These are phyloP conservation scores for Platysteira castanea DNA, from an alignment of 2,113 vertebrate species.

Conservation along the genomic window DNA sequence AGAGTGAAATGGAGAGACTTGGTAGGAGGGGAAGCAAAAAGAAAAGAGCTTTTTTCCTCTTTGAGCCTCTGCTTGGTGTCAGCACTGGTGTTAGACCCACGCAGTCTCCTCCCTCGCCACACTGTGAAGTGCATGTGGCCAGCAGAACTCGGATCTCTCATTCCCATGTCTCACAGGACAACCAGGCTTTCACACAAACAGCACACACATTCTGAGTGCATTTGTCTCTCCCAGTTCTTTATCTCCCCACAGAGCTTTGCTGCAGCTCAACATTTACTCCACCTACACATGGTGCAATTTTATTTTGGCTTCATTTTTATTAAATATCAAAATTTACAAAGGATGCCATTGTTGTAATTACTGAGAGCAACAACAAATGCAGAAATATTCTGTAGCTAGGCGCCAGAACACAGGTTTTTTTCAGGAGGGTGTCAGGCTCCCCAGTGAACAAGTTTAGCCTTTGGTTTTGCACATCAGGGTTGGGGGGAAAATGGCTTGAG, in stretches of 20 bases:
- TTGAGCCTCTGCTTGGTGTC: neutral
- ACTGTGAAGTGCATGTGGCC: fast-evolving
- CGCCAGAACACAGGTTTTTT: neutral
- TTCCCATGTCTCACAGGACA: neutral
- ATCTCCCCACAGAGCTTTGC: neutral
- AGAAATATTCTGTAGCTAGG: neutral
- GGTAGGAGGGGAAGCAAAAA: fast-evolving
- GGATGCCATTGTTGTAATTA: neutral
- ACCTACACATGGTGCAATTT: neutral
- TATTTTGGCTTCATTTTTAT: neutral
- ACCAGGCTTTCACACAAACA: neutral
- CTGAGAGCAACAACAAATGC: neutral
- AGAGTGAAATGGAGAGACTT: neutral
- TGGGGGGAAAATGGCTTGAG: neutral
- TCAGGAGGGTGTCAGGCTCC: neutral
- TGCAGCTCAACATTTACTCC: neutral
- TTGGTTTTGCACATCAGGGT: neutral
- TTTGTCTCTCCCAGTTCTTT: neutral
- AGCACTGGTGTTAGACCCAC: neutral
- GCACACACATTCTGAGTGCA: neutral
- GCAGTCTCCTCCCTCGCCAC: fast-evolving
- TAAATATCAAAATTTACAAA: neutral
- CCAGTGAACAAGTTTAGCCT: neutral
- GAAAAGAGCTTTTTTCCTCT: neutral
- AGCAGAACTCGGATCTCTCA: neutral